phyloP scores from a whole-genome alignment of 2,888 invertebrate genomes.

The Adelphocoris suturalis region DNA sequence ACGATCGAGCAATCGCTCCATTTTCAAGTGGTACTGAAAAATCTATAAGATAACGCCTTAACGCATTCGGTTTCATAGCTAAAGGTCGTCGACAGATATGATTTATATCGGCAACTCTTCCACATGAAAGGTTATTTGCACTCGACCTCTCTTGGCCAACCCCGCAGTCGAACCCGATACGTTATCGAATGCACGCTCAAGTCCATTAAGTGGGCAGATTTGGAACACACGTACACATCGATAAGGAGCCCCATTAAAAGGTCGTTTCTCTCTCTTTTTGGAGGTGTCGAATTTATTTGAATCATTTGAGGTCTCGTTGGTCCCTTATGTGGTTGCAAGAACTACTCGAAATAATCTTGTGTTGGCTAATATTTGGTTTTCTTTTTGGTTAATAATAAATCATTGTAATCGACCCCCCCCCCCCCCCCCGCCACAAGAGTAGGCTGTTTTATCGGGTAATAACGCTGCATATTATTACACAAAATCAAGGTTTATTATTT shows the following conservation, averaged over 20 bases:
- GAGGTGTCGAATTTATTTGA: not conserved
- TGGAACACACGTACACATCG: not conserved
- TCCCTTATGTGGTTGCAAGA: not conserved
- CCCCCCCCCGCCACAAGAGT: no score
- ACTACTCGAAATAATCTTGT: not conserved
- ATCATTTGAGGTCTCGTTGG: not conserved
- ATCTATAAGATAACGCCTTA: not conserved
- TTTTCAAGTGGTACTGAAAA: not conserved
- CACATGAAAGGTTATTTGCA: conserved; percentile 13
- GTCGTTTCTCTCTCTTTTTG: not conserved
- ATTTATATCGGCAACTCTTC: conserved; percentile 6
- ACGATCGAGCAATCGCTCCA: not conserved
- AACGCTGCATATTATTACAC: no score
- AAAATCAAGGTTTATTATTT: no score
- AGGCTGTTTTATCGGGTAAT: no score
- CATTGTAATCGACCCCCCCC: no score
- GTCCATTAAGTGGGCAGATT: conserved; percentile 25
- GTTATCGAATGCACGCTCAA: not conserved
- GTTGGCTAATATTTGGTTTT: no score
- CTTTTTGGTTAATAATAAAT: no score
- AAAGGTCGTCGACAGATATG: conserved; percentile 20
- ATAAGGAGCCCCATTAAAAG: conserved; percentile 13
- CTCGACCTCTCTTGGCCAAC: conserved; percentile 19
- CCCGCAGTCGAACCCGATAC: conserved; percentile 1
- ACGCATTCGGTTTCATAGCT: not conserved